Base-by-base conservation (phyloP, 2,797 vertebrate species). In the Micropoecilia bifurca region DNA sequence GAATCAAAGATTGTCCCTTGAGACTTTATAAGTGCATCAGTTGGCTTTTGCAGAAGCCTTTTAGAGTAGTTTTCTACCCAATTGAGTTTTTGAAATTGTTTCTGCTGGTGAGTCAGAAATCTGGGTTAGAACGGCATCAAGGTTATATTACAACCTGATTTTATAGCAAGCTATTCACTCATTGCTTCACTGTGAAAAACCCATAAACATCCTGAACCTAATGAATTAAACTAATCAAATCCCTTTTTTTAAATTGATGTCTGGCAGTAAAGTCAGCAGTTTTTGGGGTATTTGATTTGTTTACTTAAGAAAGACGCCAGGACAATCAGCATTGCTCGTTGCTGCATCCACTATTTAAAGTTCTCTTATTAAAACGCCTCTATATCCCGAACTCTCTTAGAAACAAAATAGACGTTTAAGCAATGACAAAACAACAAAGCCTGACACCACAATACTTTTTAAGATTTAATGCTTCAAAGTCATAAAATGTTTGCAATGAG, bases 11-110 rank as follows among this genome's bases (percentile, higher is more conserved):
- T 78, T 14, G 22, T 88, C 89, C 85, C 86, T 68, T 84, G 85
- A 87, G 74, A 85, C 55, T 90, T 89, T 80, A 50, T 80, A 82
- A 90, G 82, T 83, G 79, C 66, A 86, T 85, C 61, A 85, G 75
- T 91, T 87, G 46, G 80, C 76, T 80, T n/a, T 80, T 76, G 75
- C 77, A 85, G 79, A 89, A 82, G 57, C 77, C 55, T 36, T 86
- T 43, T 30, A 10, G 14, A 78, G 61, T 78, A 8, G 5, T 79
- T 75, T 73, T 50, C 10, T 6, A 50, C 71, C 18, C 0, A 7
- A 20, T 39, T 71, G 61, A 74, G 55, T 77, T 77, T 39, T 39
- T 76, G 73, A 80, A 82, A 71, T 75, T 61, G 33, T 76, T 78
- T n/a, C 6, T 66, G 36, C 78, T 28, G 71, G 61, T 84, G 2